Percentiles rank a stretch among this genome's conserved stretches.
Conservation (phyloP, 1,140 invertebrate genomes). For the Solenopsis fugax region DNA sequence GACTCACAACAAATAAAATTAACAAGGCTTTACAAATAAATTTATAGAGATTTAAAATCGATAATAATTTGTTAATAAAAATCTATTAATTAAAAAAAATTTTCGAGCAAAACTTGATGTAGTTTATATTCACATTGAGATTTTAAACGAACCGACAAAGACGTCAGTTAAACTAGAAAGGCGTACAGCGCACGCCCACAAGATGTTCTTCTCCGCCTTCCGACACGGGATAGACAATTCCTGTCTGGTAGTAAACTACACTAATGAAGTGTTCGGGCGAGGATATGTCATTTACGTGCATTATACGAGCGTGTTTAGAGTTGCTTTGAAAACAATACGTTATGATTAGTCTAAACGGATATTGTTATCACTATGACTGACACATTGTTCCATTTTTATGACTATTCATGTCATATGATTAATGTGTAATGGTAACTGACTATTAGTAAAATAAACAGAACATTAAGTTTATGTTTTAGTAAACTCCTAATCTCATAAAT, state of each 20-base stretch:
- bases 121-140: not conserved
- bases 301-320: constrained; percentile 1
- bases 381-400: not conserved
- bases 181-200: constrained; percentile 66
- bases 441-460: no score
- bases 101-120: not conserved
- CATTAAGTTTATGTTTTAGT: no score
- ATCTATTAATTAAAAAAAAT: constrained; percentile 8
- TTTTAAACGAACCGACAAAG: constrained; percentile 56
- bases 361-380: not conserved
- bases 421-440: not conserved
- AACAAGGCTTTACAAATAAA: not conserved
- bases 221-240: constrained; percentile 44
- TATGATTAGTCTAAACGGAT: constrained; percentile 12
- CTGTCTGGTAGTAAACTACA: constrained; percentile 65
- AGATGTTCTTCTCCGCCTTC: constrained; percentile 51
- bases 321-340: constrained; percentile 16
- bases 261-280: constrained; percentile 45
- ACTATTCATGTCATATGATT: not conserved
- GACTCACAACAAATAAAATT: constrained; percentile 19
- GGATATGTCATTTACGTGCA: constrained; percentile 38
- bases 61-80: constrained; percentile 9
- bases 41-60: not conserved
- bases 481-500: not conserved
- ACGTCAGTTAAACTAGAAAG: constrained; percentile 54